These are phyloP conservation scores for Andrena chrysosceles DNA, from an alignment of 2,888 invertebrate genomes.

Conservation along the genomic window DNA sequence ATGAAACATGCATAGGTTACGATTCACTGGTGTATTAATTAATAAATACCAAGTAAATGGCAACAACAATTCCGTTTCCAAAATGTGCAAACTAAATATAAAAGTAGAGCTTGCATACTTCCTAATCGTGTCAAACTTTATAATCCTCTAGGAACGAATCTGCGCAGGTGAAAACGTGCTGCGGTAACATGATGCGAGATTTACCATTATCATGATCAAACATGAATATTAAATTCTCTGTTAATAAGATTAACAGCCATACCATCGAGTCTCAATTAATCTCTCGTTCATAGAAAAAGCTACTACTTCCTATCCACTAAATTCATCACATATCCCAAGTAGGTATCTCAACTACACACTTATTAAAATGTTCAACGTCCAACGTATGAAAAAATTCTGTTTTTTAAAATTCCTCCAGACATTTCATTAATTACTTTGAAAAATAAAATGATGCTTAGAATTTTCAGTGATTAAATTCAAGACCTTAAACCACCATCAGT, in stretches of 20 bases:
- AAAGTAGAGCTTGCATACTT: neutral
- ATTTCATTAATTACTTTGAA: no score
- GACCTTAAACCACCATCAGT: no score
- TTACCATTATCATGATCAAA: constrained; percentile 38
- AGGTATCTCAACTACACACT: no score
- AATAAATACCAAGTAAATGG: neutral
- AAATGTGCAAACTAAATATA: neutral
- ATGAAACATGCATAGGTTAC: neutral
- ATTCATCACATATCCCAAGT: no score
- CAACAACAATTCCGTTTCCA: neutral
- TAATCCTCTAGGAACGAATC: constrained; percentile 39
- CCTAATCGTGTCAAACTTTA: constrained; percentile 16
- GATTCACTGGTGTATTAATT: neutral
- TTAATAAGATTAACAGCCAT: constrained; percentile 25
- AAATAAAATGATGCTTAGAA: no score
- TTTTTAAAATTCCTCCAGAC: no score
- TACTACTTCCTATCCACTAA: no score
- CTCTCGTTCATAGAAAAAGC: no score
- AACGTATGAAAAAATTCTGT: no score
- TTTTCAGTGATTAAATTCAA: no score
- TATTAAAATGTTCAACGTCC: no score
- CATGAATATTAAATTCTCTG: constrained; percentile 16
- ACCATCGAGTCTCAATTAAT: constrained; percentile 15
- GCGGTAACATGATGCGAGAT: constrained; percentile 32
- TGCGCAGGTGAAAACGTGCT: constrained; percentile 46